Evolutionary conservation across 2,888 invertebrate species (phyloP), one percentile per base, ranked within the genome.

Genomic region (Drosophila mercatorum): DNA sequence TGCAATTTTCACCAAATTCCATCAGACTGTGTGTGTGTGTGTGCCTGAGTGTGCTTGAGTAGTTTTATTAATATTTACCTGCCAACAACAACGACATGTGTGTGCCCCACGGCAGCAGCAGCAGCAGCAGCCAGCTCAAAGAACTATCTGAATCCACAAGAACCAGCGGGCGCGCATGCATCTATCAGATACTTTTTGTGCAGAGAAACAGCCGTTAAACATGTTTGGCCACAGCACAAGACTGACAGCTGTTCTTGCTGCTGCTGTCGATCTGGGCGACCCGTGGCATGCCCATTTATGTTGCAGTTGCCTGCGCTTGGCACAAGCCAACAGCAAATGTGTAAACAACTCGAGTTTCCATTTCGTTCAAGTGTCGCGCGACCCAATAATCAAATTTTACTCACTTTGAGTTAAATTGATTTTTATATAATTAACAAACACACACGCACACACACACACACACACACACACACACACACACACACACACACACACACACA

Each of bases 1-100:
- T 69, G 84, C 78, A 72, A 69, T 84, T 81, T 84, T 84, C 76
- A 80, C 77, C 64, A 81, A 88, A 88, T 86, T 86, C 88, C 88
- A 78, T n/a, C n/a, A 41, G 6, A 14, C 28, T 55, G 40, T 74
- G 79, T 51, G 57, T 51, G 34, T 51, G 67, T 22, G 61, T 56
- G 67, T 64, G 31, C 7, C 57, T 22, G 61, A 51, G 67, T 64
- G 47, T 46, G 65, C 28, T 14, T 66, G 52, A 46, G 58, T 65
- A 36, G 38, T 17, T 65, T 60, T 71, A 71, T 83, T 83, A 83
- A 88, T 82, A 83, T 88, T 88, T 83, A 86, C 75, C 81, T 80
- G 70, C 57, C 78, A 64, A 51, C 52, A 65, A 65, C 44, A 70
- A 59, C n/a, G 5, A 31, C 68, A 71, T 66, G 68, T 77, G 59